These are phyloP conservation scores for Catocala fraxini DNA, from an alignment of 2,888 invertebrate species.

Conservation along the genomic window DNA sequence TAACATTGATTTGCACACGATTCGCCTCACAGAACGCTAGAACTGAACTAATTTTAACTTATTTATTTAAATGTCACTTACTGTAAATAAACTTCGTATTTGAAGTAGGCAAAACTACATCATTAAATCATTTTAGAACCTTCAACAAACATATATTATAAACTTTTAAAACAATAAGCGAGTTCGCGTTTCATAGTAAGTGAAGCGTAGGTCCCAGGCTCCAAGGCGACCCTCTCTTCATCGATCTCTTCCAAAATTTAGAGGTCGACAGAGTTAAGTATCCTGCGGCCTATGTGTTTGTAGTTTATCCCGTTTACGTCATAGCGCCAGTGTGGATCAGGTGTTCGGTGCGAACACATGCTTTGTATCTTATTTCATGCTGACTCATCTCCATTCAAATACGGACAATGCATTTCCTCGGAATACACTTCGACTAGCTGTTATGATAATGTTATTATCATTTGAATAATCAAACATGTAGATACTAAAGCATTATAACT, in stretches of 20 bases:
- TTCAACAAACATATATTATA: conserved; percentile 10
- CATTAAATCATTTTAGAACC: conserved; percentile 4
- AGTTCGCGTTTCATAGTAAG: conserved; percentile 25
- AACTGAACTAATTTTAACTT: conserved; percentile 1
- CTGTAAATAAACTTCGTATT: conserved; percentile 2
- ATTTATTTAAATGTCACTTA: background rate
- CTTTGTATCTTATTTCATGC: conserved; percentile 1
- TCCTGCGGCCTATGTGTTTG: conserved; percentile 10
- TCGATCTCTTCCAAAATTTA: conserved; percentile 39
- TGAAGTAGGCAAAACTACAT: conserved; percentile 6
- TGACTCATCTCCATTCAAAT: conserved; percentile 2
- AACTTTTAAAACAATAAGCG: conserved; percentile 21
- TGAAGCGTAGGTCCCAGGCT: conserved; percentile 16
- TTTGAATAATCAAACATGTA: background rate
- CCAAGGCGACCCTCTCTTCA: conserved; percentile 26
- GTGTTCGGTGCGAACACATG: background rate
- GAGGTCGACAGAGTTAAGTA: conserved; percentile 28
- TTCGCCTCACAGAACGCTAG: background rate
- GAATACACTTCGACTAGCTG: background rate
- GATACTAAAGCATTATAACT: too few species aligned
- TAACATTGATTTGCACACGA: too few species aligned
- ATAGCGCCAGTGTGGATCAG: conserved; percentile 2
- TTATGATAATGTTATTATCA: background rate
- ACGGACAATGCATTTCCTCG: background rate
- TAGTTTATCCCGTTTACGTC: conserved; percentile 19